Base-by-base conservation (phyloP, 1,140 invertebrate genomes). In the Callitettix versicolor region DNA sequence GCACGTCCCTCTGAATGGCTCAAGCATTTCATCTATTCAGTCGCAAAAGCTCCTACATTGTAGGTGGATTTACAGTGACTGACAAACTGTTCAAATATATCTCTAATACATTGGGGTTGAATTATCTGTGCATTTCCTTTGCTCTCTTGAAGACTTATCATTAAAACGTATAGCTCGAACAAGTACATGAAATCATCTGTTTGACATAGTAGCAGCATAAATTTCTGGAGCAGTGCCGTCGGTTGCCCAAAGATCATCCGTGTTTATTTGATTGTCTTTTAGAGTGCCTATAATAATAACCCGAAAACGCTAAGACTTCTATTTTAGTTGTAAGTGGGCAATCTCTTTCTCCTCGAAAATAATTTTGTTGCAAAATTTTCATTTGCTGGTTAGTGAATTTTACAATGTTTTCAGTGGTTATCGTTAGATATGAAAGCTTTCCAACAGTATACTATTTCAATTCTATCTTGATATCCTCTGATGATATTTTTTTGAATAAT, bases 1-100 rank as follows among this genome's bases (percentile, higher is more conserved):
- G 41, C 52, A 54, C 22, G 24, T 26, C 1, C 52, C 42, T n/a
- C 52, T 26, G 41, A 33, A 44, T 7, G 52, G 42, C 17, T 53
- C 36, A 3, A 54, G 42, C 40, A 54, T 54, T 44, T 54, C 52
- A 44, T 54, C 42, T 12, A 54, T 42, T 9, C n/a, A n/a, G 41
- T 54, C 6, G 17, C 40, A 15, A 44, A 34, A 30, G 43, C 52
- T 21, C 41, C 43, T 12, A 33, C n/a, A 54, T n/a, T 15, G 18
- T 54, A n/a, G 6, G 6, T 34, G 20, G 12, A 3, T n/a, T 40
- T 3, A 14, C 38, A n/a, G 12, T 40, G 12, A 5, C 14, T 40
- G 3, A n/a, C 12, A 40, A 40, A 40, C 14, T 40, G 17, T 40
- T 17, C 12, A 40, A 40, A 30, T 4, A 9, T 30, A 4, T 40